These are phyloP conservation scores for Xerus rutilus DNA, from an alignment of 2,797 vertebrate species.

Conservation along the genomic window DNA sequence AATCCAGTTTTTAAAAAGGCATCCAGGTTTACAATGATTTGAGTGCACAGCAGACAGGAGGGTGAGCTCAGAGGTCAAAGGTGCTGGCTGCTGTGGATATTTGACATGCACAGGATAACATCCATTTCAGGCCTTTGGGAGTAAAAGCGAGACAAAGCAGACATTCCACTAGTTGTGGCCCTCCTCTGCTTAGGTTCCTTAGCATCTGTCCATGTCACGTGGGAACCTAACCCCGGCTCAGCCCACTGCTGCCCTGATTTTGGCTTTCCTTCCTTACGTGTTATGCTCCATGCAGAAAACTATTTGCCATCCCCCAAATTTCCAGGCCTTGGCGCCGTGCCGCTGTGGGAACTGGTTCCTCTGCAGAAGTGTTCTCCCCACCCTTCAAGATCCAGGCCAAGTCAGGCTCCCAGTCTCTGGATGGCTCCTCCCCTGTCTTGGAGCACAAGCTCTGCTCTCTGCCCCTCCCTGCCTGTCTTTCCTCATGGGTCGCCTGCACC, in stretches of 20 bases:
- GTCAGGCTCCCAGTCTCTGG: not conserved
- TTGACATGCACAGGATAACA: not conserved
- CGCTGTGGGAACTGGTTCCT: not conserved
- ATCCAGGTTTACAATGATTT: not conserved
- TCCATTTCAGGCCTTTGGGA: not conserved
- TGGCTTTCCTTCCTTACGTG: not conserved
- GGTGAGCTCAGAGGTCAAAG: not conserved
- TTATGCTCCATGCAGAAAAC: not conserved
- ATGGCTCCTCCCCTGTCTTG: not conserved
- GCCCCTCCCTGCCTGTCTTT: not conserved
- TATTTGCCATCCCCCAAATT: not conserved
- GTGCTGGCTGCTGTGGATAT: not conserved
- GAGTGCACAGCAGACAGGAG: not conserved
- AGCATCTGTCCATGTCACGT: not conserved
- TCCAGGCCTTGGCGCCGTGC: not conserved
- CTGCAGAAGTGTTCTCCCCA: not conserved
- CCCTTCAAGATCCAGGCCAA: not conserved
- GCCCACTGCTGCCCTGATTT: not conserved
- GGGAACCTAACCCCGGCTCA: no score
- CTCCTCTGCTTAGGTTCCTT: not conserved
- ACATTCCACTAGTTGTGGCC: not conserved
- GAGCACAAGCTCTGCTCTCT: not conserved
- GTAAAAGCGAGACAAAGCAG: not conserved
- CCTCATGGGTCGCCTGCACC: rapidly evolving
- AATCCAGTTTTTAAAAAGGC: not conserved